phyloP scores from a whole-genome alignment of 2,797 vertebrate genomes.

The Micropoecilia bifurca region DNA sequence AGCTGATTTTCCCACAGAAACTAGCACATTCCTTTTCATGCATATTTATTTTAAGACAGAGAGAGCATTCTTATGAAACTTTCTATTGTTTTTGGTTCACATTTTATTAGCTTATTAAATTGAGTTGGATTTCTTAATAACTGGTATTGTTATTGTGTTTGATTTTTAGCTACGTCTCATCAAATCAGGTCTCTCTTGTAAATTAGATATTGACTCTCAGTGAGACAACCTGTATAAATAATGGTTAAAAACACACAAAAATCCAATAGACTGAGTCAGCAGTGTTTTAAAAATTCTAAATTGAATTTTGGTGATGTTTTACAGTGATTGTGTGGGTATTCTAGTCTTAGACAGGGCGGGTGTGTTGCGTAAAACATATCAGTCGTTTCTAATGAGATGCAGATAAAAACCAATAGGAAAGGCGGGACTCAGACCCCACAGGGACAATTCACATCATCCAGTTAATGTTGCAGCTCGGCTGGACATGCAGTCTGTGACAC shows the following conservation, averaged over 20 bases:
- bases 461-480: conserved; percentile 18
- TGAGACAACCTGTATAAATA: too few species aligned
- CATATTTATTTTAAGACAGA: too few species aligned
- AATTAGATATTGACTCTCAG: too few species aligned
- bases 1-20: background rate
- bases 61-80: too few species aligned
- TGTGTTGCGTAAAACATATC: conserved; percentile 5
- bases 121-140: too few species aligned
- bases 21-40: background rate
- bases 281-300: background rate
- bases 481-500: conserved; percentile 42
- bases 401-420: conserved; percentile 50
- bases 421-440: conserved; percentile 33
- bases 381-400: conserved; percentile 19
- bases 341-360: background rate
- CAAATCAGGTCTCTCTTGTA: too few species aligned
- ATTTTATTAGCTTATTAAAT: too few species aligned
- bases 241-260: background rate
- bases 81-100: too few species aligned
- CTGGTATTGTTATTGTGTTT: too few species aligned
- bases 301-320: background rate
- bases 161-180: too few species aligned
- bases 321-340: conserved; percentile 25
- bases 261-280: background rate
- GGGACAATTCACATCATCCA: conserved; percentile 38